Conservation (phyloP, 2,888 invertebrate genomes). For the Dusona sp. region DNA sequence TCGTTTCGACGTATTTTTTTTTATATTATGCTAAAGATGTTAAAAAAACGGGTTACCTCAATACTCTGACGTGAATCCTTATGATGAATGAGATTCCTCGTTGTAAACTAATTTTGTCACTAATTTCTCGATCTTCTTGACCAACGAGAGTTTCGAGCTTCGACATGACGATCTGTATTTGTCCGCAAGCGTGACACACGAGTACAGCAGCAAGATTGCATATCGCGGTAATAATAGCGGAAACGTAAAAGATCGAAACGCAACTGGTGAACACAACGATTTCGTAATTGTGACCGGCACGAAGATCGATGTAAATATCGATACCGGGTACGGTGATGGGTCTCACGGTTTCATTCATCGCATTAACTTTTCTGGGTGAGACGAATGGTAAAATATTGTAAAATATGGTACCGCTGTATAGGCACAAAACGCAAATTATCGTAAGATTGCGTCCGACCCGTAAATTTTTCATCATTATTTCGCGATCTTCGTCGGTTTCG, state of each 20-base stretch:
- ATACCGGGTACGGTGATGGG: conserved; percentile 48
- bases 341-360: conserved; percentile 64
- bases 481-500: conserved; percentile 53
- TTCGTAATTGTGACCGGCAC: conserved; percentile 69
- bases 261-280: conserved; percentile 66
- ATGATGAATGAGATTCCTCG: conserved; percentile 62
- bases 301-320: conserved; percentile 56
- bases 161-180: conserved; percentile 60
- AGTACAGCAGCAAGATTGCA: conserved; percentile 67
- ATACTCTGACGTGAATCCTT: conserved; percentile 64
- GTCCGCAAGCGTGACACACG: conserved; percentile 68
- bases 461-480: conserved; percentile 65
- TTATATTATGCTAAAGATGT: too few relatives aligned
- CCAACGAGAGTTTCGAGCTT: conserved; percentile 51
- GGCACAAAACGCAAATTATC: conserved; percentile 66
- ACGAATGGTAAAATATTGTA: conserved; percentile 63
- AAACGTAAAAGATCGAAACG: conserved; percentile 42
- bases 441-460: conserved; percentile 58
- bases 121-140: background rate
- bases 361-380: conserved; percentile 46
- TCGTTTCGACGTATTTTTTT: too few relatives aligned
- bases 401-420: conserved; percentile 58
- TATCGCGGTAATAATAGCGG: conserved; percentile 16
- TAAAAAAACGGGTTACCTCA: conserved; percentile 67
- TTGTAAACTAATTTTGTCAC: conserved; percentile 30